Conservation (phyloP, 2,113 vertebrate species). For the Bombycilla garrulus region DNA sequence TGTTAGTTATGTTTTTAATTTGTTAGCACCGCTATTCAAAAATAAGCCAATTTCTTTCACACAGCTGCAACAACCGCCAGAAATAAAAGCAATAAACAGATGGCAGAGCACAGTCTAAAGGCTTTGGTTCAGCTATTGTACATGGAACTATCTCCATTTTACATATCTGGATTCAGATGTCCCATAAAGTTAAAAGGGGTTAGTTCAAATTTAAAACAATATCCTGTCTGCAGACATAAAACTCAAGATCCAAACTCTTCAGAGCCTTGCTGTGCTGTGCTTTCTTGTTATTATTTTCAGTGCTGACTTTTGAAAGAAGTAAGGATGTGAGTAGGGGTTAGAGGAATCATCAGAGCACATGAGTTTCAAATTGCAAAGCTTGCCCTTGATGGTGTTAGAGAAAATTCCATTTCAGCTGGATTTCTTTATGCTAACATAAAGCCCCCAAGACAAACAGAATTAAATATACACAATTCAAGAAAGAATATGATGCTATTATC, state of each 20-base stretch:
- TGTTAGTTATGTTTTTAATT: not conserved
- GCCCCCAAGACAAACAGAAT: conserved; percentile 9
- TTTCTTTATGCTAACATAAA: conserved; percentile 25
- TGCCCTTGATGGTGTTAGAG: not conserved
- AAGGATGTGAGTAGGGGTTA: not conserved
- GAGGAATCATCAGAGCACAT: not conserved
- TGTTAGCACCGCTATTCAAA: not conserved
- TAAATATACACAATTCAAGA: not conserved
- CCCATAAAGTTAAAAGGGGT: not conserved
- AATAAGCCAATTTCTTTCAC: not conserved
- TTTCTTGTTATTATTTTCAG: not conserved
- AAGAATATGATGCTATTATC: not conserved
- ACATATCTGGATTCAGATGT: not conserved
- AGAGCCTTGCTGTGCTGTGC: not conserved
- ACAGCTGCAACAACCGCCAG: not conserved
- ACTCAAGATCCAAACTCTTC: not conserved
- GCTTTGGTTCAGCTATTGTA: not conserved
- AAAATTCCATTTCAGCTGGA: not conserved
- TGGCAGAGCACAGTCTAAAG: not conserved
- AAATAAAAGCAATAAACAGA: not conserved
- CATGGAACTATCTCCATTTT: not conserved
- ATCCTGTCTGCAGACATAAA: not conserved
- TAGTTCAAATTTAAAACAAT: not conserved
- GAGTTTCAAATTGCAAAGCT: not conserved
- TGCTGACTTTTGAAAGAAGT: not conserved